These are phyloP conservation scores for Ladona fulva DNA, from an alignment of 1,140 invertebrate genomes.

Conservation along the genomic window DNA sequence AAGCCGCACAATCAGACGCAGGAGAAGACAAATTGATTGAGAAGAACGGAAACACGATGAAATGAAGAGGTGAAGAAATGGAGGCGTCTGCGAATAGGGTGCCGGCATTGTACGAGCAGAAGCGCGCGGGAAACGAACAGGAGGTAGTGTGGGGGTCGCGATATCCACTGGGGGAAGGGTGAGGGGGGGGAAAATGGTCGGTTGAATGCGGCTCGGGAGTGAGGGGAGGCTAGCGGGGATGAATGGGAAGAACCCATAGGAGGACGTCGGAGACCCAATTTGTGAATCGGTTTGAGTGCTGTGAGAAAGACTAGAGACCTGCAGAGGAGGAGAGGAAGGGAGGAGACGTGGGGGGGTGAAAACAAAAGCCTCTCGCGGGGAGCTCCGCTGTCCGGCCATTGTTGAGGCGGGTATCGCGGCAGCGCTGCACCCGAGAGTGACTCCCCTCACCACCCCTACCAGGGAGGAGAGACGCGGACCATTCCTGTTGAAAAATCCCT, in stretches of 20 bases:
- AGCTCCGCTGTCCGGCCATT: background rate
- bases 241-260: background rate
- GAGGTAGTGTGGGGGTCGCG: background rate
- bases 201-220: too few species aligned
- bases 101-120: background rate
- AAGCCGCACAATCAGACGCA: too few species aligned
- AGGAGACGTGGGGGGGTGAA: background rate
- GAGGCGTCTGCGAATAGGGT: background rate
- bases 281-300: constrained; percentile 4
- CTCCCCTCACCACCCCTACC: too few species aligned
- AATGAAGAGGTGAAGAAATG: background rate
- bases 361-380: background rate
- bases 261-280: background rate
- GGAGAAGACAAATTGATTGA: too few species aligned
- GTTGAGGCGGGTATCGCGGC: background rate
- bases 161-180: background rate
- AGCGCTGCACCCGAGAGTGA: background rate
- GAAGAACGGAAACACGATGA: too few species aligned
- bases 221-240: background rate
- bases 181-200: background rate
- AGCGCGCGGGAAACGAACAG: background rate
- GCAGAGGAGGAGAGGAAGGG: background rate
- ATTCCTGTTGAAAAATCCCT: too few species aligned
- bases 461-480: too few species aligned
- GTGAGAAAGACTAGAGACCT: background rate